These are phyloP conservation scores for Bucco capensis DNA, from an alignment of 2,113 vertebrate genomes.

Conservation along the genomic window DNA sequence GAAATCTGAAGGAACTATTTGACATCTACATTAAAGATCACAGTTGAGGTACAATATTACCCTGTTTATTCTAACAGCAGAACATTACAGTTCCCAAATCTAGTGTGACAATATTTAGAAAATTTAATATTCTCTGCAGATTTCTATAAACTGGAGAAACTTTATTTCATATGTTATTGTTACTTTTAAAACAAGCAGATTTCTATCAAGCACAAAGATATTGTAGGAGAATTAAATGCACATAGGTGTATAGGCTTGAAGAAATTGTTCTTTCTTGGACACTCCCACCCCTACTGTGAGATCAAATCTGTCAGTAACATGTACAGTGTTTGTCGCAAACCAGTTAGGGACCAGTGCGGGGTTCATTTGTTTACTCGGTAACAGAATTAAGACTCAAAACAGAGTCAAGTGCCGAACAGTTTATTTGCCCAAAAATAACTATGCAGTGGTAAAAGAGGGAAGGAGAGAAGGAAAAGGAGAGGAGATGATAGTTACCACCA, in stretches of 20 bases:
- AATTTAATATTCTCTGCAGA: neutral
- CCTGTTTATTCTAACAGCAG: neutral
- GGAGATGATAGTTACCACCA: no score
- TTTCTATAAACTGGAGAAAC: neutral
- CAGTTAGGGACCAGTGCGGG: no score
- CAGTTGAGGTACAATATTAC: neutral
- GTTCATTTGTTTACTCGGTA: no score
- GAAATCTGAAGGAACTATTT: neutral
- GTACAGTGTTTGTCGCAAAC: no score
- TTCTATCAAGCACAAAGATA: neutral
- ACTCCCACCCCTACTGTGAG: neutral
- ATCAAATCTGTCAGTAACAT: conserved; percentile 26
- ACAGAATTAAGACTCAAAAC: no score
- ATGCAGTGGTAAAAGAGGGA: no score
- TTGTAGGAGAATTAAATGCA: neutral
- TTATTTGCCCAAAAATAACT: no score
- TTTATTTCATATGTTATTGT: neutral
- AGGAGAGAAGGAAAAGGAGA: no score
- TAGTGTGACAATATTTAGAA: neutral
- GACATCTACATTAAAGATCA: neutral
- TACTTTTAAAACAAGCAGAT: neutral
- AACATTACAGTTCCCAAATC: neutral
- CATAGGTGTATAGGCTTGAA: neutral
- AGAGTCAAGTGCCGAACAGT: no score
- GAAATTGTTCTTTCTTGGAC: neutral